phyloP scores from a whole-genome alignment of 2,797 vertebrate species.

The Diplodus sargus region DNA sequence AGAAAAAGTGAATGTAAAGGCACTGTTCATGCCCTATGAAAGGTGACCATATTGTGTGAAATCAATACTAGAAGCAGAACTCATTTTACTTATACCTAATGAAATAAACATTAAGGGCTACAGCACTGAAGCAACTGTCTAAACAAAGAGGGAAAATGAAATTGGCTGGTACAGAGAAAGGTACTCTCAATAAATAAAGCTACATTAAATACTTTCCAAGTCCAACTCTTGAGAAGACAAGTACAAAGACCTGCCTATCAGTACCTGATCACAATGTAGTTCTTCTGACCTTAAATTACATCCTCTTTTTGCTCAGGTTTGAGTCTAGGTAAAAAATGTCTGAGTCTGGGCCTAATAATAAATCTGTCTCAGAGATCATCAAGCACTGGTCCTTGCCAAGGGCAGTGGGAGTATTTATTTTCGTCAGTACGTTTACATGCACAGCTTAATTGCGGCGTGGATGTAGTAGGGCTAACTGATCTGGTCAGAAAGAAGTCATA shows the following conservation, averaged over 20 bases:
- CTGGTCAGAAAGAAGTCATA: too few relatives aligned
- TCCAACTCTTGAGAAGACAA: conserved; percentile 28
- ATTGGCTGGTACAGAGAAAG: conserved; percentile 3
- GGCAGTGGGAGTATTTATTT: conserved; percentile 26
- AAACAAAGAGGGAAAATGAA: conserved; percentile 14
- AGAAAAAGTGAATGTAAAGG: neutral
- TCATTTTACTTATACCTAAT: conserved; percentile 15
- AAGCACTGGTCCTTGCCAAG: conserved; percentile 23
- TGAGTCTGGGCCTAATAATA: conserved; percentile 39
- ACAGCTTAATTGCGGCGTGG: neutral
- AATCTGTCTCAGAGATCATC: conserved; percentile 46
- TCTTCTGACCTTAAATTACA: conserved; percentile 62
- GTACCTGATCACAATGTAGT: conserved; percentile 55
- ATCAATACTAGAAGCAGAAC: conserved; percentile 18
- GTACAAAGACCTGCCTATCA: conserved; percentile 32
- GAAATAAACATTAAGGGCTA: conserved; percentile 1
- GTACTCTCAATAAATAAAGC: conserved; percentile 17
- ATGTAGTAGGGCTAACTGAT: too few relatives aligned
- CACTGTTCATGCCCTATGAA: neutral
- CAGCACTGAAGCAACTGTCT: neutral
- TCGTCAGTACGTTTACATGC: neutral
- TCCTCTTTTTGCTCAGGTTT: conserved; percentile 34
- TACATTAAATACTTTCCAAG: conserved; percentile 22
- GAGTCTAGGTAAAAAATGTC: conserved; percentile 52
- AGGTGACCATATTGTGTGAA: neutral